A percentile compares a stretch with the other conserved stretches of the same genome.
Evolutionary conservation across 2,113 vertebrate species (phyloP).

Genomic region (Pogonocichla stellata): DNA sequence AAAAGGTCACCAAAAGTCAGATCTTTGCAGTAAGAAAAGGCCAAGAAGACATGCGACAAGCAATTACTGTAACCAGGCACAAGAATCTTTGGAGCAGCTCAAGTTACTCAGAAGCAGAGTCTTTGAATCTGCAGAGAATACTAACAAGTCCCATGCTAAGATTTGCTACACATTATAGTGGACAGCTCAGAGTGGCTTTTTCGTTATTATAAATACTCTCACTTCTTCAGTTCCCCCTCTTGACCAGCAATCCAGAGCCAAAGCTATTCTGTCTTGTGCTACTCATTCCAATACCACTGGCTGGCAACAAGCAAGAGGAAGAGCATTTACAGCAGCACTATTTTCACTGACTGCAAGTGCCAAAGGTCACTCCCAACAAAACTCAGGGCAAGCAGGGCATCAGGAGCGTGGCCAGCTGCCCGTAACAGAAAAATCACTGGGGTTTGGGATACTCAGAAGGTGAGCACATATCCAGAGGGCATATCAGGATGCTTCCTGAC

Average conservation of each 20-base stretch:
- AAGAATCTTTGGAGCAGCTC: background rate
- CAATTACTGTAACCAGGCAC: slow-evolving; percentile 3
- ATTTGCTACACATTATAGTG: background rate
- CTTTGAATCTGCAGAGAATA: background rate
- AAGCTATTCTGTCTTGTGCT: background rate
- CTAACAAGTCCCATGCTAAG: background rate
- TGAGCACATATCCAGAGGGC: background rate
- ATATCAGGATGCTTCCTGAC: background rate
- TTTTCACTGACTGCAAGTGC: background rate
- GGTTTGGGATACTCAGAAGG: background rate
- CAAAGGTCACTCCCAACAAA: background rate
- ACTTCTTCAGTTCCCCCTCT: background rate
- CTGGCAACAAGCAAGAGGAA: background rate
- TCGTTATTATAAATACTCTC: background rate
- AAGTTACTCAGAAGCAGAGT: background rate
- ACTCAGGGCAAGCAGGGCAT: background rate
- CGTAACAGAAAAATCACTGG: background rate
- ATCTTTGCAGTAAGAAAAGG: slow-evolving; percentile 13
- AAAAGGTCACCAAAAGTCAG: slow-evolving; percentile 50
- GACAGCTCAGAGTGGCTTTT: background rate
- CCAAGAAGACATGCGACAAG: background rate
- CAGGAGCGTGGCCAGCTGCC: background rate
- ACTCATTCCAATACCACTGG: background rate
- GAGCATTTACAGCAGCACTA: background rate
- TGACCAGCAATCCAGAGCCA: background rate